Percentiles rank a stretch among this genome's conserved stretches.
These are phyloP conservation scores for Labroides dimidiatus DNA, from an alignment of 2,797 vertebrate species.

Conservation along the genomic window DNA sequence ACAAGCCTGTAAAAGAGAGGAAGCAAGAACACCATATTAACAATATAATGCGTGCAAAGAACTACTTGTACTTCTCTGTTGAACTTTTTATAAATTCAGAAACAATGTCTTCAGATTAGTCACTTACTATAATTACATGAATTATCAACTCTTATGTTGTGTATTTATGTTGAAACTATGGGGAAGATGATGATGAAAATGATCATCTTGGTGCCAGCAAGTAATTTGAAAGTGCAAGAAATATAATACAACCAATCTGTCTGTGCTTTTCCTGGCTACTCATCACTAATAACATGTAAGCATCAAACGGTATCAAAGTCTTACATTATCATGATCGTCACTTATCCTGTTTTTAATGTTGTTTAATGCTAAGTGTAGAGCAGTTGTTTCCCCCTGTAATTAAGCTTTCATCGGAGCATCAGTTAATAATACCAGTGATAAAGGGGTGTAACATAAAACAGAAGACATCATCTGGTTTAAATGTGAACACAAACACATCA, in stretches of 20 bases:
- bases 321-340: slow-evolving; percentile 13
- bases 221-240: slow-evolving; percentile 48
- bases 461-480: slow-evolving; percentile 45
- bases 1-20: slow-evolving; percentile 83
- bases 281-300: slow-evolving; percentile 44
- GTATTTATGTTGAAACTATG: slow-evolving; percentile 33
- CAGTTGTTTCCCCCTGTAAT: slow-evolving; percentile 47
- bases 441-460: slow-evolving; percentile 40
- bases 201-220: slow-evolving; percentile 61
- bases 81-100: slow-evolving; percentile 28
- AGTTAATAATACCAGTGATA: slow-evolving; percentile 52
- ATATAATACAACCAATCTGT: slow-evolving; percentile 17
- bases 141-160: slow-evolving; percentile 38
- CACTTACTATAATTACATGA: slow-evolving; percentile 4
- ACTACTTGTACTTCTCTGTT: background rate
- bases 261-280: slow-evolving; percentile 32
- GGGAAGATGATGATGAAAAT: slow-evolving; percentile 52
- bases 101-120: slow-evolving; percentile 21
- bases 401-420: slow-evolving; percentile 52
- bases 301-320: slow-evolving; percentile 25
- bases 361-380: slow-evolving; percentile 17
- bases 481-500: slow-evolving; percentile 42
- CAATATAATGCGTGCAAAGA: background rate
- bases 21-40: slow-evolving; percentile 42
- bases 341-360: slow-evolving; percentile 29